These are phyloP conservation scores for Clunio marinus DNA, from an alignment of 2,888 invertebrate species.

Conservation along the genomic window DNA sequence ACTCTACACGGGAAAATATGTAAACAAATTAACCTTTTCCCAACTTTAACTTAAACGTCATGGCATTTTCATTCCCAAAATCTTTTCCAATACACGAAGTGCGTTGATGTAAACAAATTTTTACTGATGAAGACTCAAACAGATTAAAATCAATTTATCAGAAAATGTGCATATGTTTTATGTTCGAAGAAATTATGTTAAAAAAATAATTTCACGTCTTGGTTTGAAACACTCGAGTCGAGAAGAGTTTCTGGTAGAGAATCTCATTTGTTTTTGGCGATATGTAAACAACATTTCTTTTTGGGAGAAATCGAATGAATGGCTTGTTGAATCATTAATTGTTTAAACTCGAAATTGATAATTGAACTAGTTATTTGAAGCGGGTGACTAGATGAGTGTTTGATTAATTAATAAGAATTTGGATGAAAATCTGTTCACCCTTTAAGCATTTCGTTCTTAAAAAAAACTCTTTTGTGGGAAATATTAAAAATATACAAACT, in stretches of 20 bases:
- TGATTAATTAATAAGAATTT: neutral
- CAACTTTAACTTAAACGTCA: neutral
- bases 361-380: neutral
- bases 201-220: neutral
- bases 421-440: neutral
- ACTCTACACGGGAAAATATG: no score
- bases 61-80: constrained; percentile 26
- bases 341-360: constrained; percentile 28
- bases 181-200: constrained; percentile 35
- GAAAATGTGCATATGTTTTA: constrained; percentile 36
- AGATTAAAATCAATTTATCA: constrained; percentile 39
- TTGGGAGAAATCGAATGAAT: neutral
- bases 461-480: neutral
- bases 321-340: constrained; percentile 23
- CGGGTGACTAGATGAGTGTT: neutral
- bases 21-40: constrained; percentile 38
- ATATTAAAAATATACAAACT: constrained; percentile 20
- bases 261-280: constrained; percentile 18
- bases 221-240: neutral
- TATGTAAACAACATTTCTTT: constrained; percentile 32
- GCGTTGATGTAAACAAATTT: constrained; percentile 29
- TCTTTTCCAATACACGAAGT: constrained; percentile 3
- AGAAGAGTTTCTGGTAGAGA: no score
- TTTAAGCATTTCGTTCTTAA: neutral
- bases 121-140: constrained; percentile 17